Conservation (phyloP, 2,113 vertebrate genomes). For the Corythaixoides concolor region DNA sequence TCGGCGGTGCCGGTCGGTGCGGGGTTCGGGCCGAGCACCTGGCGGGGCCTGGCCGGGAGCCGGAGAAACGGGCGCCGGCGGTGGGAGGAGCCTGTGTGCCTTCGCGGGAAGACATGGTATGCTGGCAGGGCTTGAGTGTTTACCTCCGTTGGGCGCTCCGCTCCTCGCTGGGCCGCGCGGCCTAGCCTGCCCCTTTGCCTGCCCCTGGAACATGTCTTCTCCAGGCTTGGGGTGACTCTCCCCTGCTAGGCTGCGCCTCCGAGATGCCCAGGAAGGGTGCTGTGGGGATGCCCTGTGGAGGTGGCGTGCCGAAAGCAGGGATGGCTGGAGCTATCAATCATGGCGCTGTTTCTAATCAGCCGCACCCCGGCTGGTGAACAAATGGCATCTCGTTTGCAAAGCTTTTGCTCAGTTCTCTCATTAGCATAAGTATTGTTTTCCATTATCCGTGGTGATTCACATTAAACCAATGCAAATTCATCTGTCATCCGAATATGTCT, state of each 20-base stretch:
- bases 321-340: background rate
- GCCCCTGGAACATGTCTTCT: background rate
- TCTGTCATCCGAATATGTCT: conserved; percentile 1
- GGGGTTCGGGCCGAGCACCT: background rate
- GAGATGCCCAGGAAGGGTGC: background rate
- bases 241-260: fast-evolving
- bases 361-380: background rate
- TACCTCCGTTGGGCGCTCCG: fast-evolving
- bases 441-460: conserved; percentile 18
- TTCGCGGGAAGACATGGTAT: background rate
- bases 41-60: background rate
- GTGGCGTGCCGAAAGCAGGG: background rate
- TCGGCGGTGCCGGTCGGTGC: fast-evolving
- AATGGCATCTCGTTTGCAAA: conserved; percentile 31
- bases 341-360: background rate
- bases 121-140: too few species aligned
- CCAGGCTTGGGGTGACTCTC: too few species aligned
- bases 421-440: conserved; percentile 62
- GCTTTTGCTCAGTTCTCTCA: background rate
- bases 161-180: fast-evolving
- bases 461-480: conserved; percentile 37
- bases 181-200: fast-evolving
- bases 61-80: fast-evolving
- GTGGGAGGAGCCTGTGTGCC: fast-evolving
- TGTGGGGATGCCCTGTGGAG: fast-evolving